Evolutionary conservation across 2,888 invertebrate genomes (phyloP).

Genomic region (Octonoba sinensis): DNA sequence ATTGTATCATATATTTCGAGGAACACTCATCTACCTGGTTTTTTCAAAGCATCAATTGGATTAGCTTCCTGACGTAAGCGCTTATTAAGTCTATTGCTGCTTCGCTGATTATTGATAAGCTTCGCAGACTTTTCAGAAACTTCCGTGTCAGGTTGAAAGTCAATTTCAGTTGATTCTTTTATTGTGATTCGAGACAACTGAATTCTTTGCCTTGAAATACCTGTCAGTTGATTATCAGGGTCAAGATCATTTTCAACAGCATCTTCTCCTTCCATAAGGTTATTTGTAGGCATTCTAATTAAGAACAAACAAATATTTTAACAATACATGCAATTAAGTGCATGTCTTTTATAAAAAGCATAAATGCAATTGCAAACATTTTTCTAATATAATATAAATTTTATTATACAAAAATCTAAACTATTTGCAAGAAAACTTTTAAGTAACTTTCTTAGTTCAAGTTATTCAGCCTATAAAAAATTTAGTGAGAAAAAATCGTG

Average conservation of each 20-base stretch:
- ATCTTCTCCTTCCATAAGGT: slow-evolving; percentile 42
- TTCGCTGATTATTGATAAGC: slow-evolving; percentile 45
- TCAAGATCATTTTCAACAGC: slow-evolving; percentile 54
- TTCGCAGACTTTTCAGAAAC: slow-evolving; percentile 20
- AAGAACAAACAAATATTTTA: neutral
- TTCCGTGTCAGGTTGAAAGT: slow-evolving; percentile 2
- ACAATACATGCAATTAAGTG: neutral
- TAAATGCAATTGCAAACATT: no score
- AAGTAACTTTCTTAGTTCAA: no score
- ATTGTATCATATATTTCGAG: no score
- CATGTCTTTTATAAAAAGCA: neutral
- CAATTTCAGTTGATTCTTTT: slow-evolving; percentile 17
- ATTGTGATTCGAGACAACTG: slow-evolving; percentile 15
- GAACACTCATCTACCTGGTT: slow-evolving; percentile 38
- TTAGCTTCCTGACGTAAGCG: slow-evolving; percentile 49
- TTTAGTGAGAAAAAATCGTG: no score
- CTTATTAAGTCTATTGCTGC: slow-evolving; percentile 63
- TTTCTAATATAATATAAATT: no score
- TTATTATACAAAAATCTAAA: no score
- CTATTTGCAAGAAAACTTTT: no score
- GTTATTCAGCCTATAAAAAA: no score
- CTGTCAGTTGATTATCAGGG: slow-evolving; percentile 39
- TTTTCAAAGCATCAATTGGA: slow-evolving; percentile 50
- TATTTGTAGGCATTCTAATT: slow-evolving; percentile 43
- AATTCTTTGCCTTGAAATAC: slow-evolving; percentile 13